These are phyloP conservation scores for Rhingia campestris DNA, from an alignment of 2,888 invertebrate genomes.

Conservation along the genomic window DNA sequence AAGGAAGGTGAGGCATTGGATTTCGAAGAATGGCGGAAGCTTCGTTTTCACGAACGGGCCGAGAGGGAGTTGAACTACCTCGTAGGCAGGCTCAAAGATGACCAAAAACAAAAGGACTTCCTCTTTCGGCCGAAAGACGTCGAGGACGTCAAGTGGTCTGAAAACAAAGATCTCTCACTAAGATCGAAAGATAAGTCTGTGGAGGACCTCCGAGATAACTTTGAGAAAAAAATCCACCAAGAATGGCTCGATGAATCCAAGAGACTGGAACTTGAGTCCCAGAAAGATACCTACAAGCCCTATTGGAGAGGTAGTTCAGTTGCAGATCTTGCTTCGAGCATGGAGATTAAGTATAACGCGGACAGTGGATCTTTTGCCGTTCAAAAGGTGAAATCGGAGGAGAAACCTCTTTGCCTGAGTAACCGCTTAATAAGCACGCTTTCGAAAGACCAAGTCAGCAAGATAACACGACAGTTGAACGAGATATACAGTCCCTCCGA, in stretches of 20 bases:
- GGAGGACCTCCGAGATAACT: constrained; percentile 91
- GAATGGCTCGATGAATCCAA: constrained; percentile 83
- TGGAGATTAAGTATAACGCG: constrained; percentile 86
- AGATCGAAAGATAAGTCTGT: constrained; percentile 93
- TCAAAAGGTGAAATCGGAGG: constrained; percentile 47
- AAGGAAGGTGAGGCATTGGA: constrained; percentile 92
- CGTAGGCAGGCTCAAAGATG: constrained; percentile 89
- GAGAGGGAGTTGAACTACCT: constrained; percentile 91
- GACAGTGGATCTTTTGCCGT: constrained; percentile 79
- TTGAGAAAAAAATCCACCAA: constrained; percentile 86
- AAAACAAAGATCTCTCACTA: constrained; percentile 89
- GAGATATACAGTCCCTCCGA: constrained; percentile 88
- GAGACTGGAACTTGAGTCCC: constrained; percentile 80
- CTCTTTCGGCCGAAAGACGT: constrained; percentile 90
- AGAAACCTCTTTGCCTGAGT: constrained; percentile 86
- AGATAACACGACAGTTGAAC: constrained; percentile 90
- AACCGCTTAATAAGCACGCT: constrained; percentile 92
- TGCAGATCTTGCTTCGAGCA: constrained; percentile 89
- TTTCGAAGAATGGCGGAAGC: constrained; percentile 93
- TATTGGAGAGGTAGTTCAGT: constrained; percentile 93
- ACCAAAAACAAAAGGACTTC: constrained; percentile 92
- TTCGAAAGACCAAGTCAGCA: constrained; percentile 91
- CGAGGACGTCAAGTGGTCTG: constrained; percentile 90
- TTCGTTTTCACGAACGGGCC: constrained; percentile 90
- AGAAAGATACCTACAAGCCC: constrained; percentile 90